phyloP scores from a whole-genome alignment of 2,888 invertebrate genomes.

The Synanthedon formicaeformis region DNA sequence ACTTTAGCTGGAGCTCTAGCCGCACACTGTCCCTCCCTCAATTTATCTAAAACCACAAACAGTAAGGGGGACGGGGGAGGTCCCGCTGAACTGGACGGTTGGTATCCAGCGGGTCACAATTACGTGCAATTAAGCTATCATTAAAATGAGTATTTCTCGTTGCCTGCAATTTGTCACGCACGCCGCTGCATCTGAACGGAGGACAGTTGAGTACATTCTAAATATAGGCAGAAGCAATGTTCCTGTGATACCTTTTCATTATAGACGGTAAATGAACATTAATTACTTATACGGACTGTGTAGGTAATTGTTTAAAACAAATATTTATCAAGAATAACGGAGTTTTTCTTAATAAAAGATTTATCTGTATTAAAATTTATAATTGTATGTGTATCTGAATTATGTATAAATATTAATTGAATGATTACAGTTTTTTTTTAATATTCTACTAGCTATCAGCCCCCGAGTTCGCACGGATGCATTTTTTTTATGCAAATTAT shows the following conservation, averaged over 20 bases:
- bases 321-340: not conserved
- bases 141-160: constrained; percentile 26
- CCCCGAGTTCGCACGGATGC: too few relatives aligned
- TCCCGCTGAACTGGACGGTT: not conserved
- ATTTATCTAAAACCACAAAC: not conserved
- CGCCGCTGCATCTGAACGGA: constrained; percentile 11
- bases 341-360: too few relatives aligned
- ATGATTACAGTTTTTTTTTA: too few relatives aligned
- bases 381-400: too few relatives aligned
- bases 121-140: constrained; percentile 43
- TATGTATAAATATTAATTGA: too few relatives aligned
- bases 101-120: constrained; percentile 18
- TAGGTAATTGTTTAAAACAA: not conserved
- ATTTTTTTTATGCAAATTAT: too few relatives aligned
- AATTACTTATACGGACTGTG: not conserved
- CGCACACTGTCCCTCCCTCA: not conserved
- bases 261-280: not conserved
- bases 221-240: not conserved
- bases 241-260: not conserved
- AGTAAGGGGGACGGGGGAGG: not conserved
- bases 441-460: too few relatives aligned
- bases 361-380: too few relatives aligned
- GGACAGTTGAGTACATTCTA: not conserved
- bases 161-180: constrained; percentile 44
- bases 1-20: not conserved